Conservation (phyloP, 2,888 invertebrate species). For the Himalopsyche japonica region DNA sequence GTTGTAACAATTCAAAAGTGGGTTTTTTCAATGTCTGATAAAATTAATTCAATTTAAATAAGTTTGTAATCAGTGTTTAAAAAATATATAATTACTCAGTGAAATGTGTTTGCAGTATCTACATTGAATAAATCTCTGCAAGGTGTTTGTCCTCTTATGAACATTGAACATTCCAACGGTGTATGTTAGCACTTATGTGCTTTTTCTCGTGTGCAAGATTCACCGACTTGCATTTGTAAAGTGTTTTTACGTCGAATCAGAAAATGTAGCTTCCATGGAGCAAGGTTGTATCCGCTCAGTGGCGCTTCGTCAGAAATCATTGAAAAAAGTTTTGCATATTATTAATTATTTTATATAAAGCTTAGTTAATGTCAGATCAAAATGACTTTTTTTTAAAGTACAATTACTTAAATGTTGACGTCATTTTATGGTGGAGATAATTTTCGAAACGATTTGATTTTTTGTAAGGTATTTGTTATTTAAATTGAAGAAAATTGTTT, state of each 20-base stretch:
- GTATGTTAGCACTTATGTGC: neutral
- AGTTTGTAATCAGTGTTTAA: too few relatives aligned
- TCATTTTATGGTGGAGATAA: too few relatives aligned
- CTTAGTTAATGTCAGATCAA: too few relatives aligned
- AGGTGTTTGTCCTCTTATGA: neutral
- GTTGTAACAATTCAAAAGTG: too few relatives aligned
- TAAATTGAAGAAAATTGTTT: too few relatives aligned
- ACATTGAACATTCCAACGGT: neutral
- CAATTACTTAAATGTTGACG: too few relatives aligned
- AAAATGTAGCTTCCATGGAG: neutral
- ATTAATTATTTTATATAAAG: too few relatives aligned
- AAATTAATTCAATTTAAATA: too few relatives aligned
- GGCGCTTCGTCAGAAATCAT: neutral
- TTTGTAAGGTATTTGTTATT: too few relatives aligned
- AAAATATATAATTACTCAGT: neutral
- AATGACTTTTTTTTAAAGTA: too few relatives aligned
- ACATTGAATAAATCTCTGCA: neutral
- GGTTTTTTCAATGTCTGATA: too few relatives aligned
- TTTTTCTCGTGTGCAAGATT: neutral
- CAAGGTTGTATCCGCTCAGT: constrained; percentile 5
- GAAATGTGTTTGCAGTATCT: neutral
- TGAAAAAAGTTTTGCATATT: neutral
- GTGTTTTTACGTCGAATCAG: constrained; percentile 8
- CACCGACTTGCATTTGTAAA: constrained; percentile 1
- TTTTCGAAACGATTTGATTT: too few relatives aligned